Base-by-base conservation (phyloP, 2,113 vertebrate genomes). In the Oreamnos americanus region DNA sequence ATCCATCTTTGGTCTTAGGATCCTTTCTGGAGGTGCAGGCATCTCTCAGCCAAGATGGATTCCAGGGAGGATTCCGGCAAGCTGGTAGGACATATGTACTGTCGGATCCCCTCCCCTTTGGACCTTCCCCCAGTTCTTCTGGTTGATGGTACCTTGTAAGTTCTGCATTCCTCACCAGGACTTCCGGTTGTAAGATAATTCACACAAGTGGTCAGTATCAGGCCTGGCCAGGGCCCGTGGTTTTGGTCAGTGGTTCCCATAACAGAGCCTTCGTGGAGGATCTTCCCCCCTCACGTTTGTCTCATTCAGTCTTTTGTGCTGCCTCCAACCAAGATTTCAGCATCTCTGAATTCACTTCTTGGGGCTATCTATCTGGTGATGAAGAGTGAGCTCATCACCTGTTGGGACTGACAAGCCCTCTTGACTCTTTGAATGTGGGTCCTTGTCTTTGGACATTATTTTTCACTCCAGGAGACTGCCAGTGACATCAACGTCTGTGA, bases 51-150 rank as follows among this genome's bases (percentile, higher is more conserved):
- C n/a, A 25, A 39, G 67, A 74, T 0, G 11, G 21, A 74, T 39
- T 74, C 2, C 3, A 74, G 67, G 67, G 36, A 74, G 67, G 36
- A 39, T 74, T 39, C 67, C 0, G 0, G 67, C 67, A 25, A 39
- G 67, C 67, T 74, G 36, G 36, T 74, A 39, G 67, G 67, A 74
- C 21, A 74, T 25, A 74, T 3, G 36, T 0, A 74, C 67, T 39
- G 5, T 25, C 0, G 0, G 0, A 1, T 39, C 36, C 21, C 13
- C 11, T 39, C 21, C 36, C 11, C 21, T 13, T 74, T 74, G 67
- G 67, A 25, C 5, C 36, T 74, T 74, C 21, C 21, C 36, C n/a
- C n/a, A 39, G 0, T 39, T 74, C 11, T 74, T 74, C 11, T 25
- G 67, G 67, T 13, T 3, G 67, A 39, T 74, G 21, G 67, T 25